Evolutionary conservation across 1,140 invertebrate species (phyloP).

Genomic region (Apis cerana): DNA sequence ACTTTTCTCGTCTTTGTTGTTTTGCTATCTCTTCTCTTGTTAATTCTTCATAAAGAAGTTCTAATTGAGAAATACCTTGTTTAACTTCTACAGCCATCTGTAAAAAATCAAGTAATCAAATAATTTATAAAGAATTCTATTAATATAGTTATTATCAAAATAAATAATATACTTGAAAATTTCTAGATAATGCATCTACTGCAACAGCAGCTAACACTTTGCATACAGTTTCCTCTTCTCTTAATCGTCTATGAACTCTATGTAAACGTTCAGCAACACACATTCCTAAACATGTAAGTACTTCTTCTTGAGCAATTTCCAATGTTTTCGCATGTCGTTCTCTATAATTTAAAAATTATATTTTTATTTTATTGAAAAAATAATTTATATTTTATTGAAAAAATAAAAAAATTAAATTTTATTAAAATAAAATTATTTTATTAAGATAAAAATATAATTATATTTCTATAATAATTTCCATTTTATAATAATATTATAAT

Average conservation of each 20-base stretch:
- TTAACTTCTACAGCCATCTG: slow-evolving; percentile 93
- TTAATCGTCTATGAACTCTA: slow-evolving; percentile 90
- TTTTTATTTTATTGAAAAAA: neutral
- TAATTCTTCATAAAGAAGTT: slow-evolving; percentile 90
- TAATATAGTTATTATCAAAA: neutral
- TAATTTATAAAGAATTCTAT: neutral
- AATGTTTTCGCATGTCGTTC: slow-evolving; percentile 96
- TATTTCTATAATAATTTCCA: neutral
- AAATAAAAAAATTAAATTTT: too few relatives aligned
- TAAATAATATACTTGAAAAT: slow-evolving; percentile 84
- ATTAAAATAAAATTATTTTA: too few relatives aligned
- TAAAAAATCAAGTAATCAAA: slow-evolving; percentile 30
- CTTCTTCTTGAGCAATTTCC: slow-evolving; percentile 97
- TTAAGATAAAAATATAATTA: neutral
- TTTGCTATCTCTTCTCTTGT: slow-evolving; percentile 91
- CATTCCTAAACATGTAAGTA: slow-evolving; percentile 95
- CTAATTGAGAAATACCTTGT: slow-evolving; percentile 92
- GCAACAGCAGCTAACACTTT: slow-evolving; percentile 94
- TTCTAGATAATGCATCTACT: slow-evolving; percentile 91
- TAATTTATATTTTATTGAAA: too few relatives aligned
- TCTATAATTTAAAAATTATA: slow-evolving; percentile 80
- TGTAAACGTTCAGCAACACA: slow-evolving; percentile 94
- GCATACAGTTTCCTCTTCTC: slow-evolving; percentile 95
- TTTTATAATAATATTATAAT: neutral
- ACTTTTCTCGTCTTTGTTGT: slow-evolving; percentile 91